These are phyloP conservation scores for Leucania comma DNA, from an alignment of 2,888 invertebrate genomes.

Conservation along the genomic window DNA sequence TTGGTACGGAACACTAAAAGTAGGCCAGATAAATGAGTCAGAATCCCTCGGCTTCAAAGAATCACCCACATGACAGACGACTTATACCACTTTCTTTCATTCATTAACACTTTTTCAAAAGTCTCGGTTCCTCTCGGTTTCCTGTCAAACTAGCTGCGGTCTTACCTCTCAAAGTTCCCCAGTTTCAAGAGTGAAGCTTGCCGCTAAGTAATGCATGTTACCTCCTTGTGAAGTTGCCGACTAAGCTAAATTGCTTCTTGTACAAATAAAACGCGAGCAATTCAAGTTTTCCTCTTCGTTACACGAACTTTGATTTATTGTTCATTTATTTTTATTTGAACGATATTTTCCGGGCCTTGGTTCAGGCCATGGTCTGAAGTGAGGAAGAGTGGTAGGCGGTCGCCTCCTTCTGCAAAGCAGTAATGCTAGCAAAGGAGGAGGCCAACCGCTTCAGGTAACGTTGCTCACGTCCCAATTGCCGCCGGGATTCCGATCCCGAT, in stretches of 20 bases:
- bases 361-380: too few species aligned
- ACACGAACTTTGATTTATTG: constrained; percentile 1
- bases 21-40: too few species aligned
- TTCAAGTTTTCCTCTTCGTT: constrained; percentile 26
- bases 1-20: too few species aligned
- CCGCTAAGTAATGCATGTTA: constrained; percentile 39
- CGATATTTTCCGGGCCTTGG: too few species aligned
- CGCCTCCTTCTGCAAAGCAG: too few species aligned
- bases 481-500: too few species aligned
- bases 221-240: constrained; percentile 22
- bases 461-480: too few species aligned
- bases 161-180: background rate
- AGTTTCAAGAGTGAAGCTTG: constrained; percentile 5
- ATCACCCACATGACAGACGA: background rate
- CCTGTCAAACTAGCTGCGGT: background rate
- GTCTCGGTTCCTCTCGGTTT: constrained; percentile 6
- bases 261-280: constrained; percentile 36
- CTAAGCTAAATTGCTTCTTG: constrained; percentile 45
- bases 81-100: background rate
- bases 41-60: too few species aligned
- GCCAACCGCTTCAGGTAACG: too few species aligned
- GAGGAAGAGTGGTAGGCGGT: too few species aligned
- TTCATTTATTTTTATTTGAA: background rate
- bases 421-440: too few species aligned
- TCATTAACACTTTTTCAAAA: constrained; percentile 15